Evolutionary conservation across 2,113 vertebrate genomes (phyloP), one percentile per base, ranked within the genome.

Genomic region (Shinisaurus crocodilurus): DNA sequence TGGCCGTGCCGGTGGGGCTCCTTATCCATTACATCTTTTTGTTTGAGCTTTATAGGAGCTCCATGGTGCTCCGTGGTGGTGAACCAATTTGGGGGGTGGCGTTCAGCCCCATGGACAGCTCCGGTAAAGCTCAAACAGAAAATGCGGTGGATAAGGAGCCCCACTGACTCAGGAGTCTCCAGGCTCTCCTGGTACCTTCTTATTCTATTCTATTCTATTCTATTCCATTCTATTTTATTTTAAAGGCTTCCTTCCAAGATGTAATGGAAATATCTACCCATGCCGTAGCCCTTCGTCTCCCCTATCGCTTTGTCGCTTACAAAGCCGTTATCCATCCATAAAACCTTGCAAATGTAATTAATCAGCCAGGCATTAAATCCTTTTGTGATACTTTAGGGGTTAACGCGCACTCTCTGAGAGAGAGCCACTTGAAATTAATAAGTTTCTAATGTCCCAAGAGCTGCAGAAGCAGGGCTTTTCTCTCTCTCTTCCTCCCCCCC

Each of bases 361-460:
- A 96, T 94, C 95, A 90, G 94, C 65, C 57, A 63, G 82, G 90
- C 94, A 92, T 94, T 96, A 93, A 95, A 93, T 94, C 94, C 79
- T 6, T 85, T 87, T 92, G 93, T 91, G 91, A 93, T 92, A 86
- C 84, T 91, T 89, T 94, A 89, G 75, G 88, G 60, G 60, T 93
- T 97, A 97, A 97, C 95, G 94, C 95, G 92, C 91, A 50, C 89
- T 93, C 93, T 94, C n/a, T n/a, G n/a, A n/a, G 95, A 96, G 93
- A 94, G 93, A 85, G 74, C 92, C 70, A 69, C 95, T 97, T 95
- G 95, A 97, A 97, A 98, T 97, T 97, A 97, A 95, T 97, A 97
- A 97, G 93, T 96, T 95, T 94, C 95, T 95, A 96, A 97, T 97
- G 96, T 97, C 95, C 96, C 95, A 90, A 91, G 96, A 95, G 96